phyloP scores from a whole-genome alignment of 2,888 invertebrate genomes.

The Lymantria dispar region DNA sequence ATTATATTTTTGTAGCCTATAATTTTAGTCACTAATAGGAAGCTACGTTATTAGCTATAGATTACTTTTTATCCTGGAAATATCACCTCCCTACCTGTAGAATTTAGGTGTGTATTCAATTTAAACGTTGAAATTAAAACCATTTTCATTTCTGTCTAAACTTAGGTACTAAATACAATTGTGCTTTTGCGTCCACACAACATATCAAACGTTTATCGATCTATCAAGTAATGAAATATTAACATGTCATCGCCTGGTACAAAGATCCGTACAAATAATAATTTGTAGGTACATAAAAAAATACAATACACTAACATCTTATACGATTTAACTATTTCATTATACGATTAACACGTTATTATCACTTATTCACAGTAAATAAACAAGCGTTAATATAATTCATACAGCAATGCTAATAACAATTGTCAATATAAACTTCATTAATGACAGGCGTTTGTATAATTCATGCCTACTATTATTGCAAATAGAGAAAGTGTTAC shows the following conservation, averaged over 20 bases:
- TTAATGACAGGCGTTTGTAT: no score
- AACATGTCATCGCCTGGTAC: neutral
- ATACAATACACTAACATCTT: neutral
- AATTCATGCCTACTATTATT: no score
- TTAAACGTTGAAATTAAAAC: no score
- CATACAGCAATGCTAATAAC: neutral
- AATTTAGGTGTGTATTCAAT: no score
- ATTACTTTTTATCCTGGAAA: no score
- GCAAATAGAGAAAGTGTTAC: no score
- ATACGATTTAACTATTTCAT: neutral
- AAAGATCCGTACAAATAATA: neutral
- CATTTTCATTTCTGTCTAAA: neutral
- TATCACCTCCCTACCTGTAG: no score
- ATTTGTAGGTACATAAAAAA: neutral
- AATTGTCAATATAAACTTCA: slow-evolving; percentile 25
- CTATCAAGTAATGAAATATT: slow-evolving; percentile 55
- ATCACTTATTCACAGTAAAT: neutral
- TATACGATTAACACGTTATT: neutral
- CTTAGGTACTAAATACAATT: neutral
- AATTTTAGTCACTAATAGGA: no score
- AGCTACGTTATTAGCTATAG: no score
- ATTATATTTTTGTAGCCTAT: no score
- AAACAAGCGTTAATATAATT: neutral
- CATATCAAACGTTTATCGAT: slow-evolving; percentile 47
- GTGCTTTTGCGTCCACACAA: slow-evolving; percentile 31